These are phyloP conservation scores for Halichondria panicea DNA, from an alignment of 37 sponge, comb jelly and placozoan species.

Conservation along the genomic window DNA sequence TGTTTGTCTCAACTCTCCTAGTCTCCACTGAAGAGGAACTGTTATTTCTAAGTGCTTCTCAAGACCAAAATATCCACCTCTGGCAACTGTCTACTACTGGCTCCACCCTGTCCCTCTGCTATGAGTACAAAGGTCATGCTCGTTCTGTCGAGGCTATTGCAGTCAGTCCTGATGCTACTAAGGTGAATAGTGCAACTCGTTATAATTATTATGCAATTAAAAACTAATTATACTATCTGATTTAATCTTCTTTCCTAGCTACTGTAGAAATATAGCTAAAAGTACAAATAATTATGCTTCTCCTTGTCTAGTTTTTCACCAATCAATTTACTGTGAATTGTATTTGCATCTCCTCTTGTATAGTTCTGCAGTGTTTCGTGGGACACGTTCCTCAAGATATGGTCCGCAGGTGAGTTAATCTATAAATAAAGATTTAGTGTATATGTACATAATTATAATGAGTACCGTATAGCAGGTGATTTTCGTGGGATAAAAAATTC, in stretches of 20 bases:
- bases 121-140: slow-evolving; percentile 79
- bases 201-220: too few relatives aligned
- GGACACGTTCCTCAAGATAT: slow-evolving; percentile 79
- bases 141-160: slow-evolving; percentile 72
- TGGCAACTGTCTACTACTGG: slow-evolving; percentile 18
- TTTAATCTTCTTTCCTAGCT: too few relatives aligned
- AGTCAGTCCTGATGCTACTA: slow-evolving; percentile 34
- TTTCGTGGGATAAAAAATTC: too few relatives aligned
- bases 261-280: too few relatives aligned
- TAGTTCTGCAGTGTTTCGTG: slow-evolving; percentile 78
- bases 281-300: background rate
- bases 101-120: background rate
- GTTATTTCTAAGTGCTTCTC: slow-evolving; percentile 72
- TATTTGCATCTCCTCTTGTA: slow-evolving; percentile 1
- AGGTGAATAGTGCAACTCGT: slow-evolving; percentile 23
- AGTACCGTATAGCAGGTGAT: too few relatives aligned
- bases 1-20: too few relatives aligned
- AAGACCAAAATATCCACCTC: slow-evolving; percentile 70
- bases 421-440: background rate
- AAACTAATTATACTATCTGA: too few relatives aligned
- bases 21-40: slow-evolving; percentile 5
- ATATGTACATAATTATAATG: background rate
- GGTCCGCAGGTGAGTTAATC: slow-evolving; percentile 43
- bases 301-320: slow-evolving; percentile 4
- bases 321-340: too few relatives aligned